Base-by-base conservation (phyloP, 2,113 vertebrate genomes). In the Acrocephalus kingi region DNA sequence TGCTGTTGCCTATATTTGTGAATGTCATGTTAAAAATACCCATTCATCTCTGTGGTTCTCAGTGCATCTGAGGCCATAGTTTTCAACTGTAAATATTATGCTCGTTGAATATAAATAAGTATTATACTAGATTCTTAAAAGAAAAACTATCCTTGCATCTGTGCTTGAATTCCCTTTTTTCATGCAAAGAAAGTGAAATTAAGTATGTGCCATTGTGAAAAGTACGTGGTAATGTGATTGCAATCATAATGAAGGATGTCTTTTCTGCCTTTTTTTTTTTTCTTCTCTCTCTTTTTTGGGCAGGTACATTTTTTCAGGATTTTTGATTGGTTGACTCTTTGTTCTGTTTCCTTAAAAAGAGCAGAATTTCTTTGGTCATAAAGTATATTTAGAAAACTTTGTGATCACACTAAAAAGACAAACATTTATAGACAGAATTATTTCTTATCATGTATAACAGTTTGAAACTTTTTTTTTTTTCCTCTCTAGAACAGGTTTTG, bases 1-100 rank as follows among this genome's bases (percentile, higher is more conserved):
- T 0, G 0, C 1, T 74, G 49, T 64, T 80, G 7, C 3, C 12
- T 59, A 4, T 17, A 37, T 74, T 69, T 84, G 1, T 52, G n/a
- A 27, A 31, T 67, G 48, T 59, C 19, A 33, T 3, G 3, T 68
- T 82, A 76, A 75, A 91, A 85, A 84, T 55, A 30, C 27, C 12
- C 4, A 6, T 41, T 69, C 3, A 24, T 68, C 31, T n/a, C 45
- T 48, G 10, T 41, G 35, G 20, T 67, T 89, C 30, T 74, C 13
- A 43, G n/a, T 35, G 21, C 25, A 87, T 76, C 59, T 54, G 16
- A 92, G 25, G 14, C 55, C 45, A 59, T 31, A 73, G 22, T 67
- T 88, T 88, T 71, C 23, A 94, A 71, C 84, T 63, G 12, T 71
- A 77, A 84, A 72, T 77, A 80, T 62, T 84, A 35, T 43, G 3